Conservation (phyloP, 2,888 invertebrate species). For the Leptinotarsa tumamoca region DNA sequence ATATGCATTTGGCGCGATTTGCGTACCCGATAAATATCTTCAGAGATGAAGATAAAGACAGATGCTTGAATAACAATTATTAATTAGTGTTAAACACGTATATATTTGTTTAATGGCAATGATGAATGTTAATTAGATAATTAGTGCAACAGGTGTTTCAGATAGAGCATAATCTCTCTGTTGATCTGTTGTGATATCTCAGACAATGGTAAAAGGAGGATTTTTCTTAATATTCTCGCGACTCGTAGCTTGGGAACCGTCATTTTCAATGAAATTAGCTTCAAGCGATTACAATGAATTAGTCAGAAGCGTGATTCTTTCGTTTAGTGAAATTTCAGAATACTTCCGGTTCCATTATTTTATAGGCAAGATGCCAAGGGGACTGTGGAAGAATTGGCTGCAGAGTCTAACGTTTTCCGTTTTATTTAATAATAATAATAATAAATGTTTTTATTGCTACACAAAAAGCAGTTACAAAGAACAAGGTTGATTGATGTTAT, state of each 20-base stretch:
- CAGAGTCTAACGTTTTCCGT: no score
- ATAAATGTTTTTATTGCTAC: no score
- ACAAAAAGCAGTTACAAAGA: no score
- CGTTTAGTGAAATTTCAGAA: no score
- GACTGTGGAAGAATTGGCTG: no score
- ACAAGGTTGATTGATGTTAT: no score
- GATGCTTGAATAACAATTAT: slow-evolving; percentile 11
- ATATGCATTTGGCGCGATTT: slow-evolving; percentile 11
- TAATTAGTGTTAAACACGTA: slow-evolving; percentile 16
- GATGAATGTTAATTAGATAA: slow-evolving; percentile 17
- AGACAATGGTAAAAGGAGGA: neutral
- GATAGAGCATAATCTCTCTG: slow-evolving; percentile 1
- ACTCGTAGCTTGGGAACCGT: neutral
- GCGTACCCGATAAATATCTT: slow-evolving; percentile 13
- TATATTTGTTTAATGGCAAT: slow-evolving; percentile 20
- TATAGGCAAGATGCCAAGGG: no score
- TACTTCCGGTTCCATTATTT: no score
- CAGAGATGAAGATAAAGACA: neutral
- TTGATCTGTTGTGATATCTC: neutral
- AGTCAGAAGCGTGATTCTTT: no score
- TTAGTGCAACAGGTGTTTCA: slow-evolving; percentile 18
- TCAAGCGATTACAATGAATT: neutral
- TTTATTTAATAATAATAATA: no score
- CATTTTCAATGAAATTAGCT: neutral
- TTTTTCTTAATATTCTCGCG: neutral